Evolutionary conservation across 2,797 vertebrate genomes (phyloP).

Genomic region (Phyllotis vaccarum): DNA sequence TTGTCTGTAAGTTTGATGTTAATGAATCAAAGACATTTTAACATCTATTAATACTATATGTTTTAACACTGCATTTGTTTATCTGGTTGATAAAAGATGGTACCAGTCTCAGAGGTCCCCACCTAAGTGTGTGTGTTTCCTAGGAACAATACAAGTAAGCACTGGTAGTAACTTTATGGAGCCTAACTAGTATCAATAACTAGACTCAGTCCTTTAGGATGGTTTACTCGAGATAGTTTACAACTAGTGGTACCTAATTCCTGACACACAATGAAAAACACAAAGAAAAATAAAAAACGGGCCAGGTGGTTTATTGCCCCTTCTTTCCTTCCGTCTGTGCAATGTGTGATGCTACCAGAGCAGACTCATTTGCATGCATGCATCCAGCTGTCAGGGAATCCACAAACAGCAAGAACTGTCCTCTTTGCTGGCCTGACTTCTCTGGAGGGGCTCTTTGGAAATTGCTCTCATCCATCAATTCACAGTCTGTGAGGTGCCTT

Average conservation of each 20-base stretch:
- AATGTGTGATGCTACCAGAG: neutral
- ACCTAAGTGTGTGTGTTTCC: neutral
- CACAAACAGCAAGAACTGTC: neutral
- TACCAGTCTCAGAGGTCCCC: neutral
- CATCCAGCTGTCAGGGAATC: neutral
- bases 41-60: neutral
- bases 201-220: neutral
- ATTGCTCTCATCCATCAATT: slow-evolving; percentile 51
- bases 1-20: neutral
- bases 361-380: neutral
- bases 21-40: neutral
- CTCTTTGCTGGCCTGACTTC: neutral
- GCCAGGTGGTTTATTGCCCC: neutral
- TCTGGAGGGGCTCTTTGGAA: slow-evolving; percentile 31
- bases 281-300: neutral
- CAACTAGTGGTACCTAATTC: neutral
- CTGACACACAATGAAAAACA: neutral
- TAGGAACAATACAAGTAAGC: neutral
- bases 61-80: neutral
- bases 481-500: neutral
- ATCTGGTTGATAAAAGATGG: neutral
- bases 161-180: neutral
- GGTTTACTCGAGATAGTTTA: neutral
- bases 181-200: neutral
- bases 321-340: neutral